Base-by-base conservation (phyloP, 2,888 invertebrate species). In the Latrodectus elegans region DNA sequence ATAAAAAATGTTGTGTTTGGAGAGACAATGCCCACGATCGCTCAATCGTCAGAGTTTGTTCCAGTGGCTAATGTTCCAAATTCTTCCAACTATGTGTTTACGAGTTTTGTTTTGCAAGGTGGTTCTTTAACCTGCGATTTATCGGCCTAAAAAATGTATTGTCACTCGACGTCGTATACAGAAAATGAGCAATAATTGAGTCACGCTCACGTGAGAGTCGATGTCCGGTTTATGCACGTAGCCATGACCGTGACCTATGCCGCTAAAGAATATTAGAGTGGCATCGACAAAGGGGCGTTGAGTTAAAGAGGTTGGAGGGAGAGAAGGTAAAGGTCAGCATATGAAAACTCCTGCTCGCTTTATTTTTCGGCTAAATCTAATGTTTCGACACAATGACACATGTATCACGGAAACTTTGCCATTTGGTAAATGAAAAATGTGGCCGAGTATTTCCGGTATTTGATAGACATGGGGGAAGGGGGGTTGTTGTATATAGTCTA, bases 151-250 rank as follows among this genome's bases (percentile, higher is more conserved):
- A 78, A 68, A 78, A 55, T 68, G 76, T 70, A 76, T 83, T 83
- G 75, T 83, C 75, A 49, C 70, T 60, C 65, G 76, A 83, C 75
- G 14, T 49, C 22, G 51, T n/a, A 22, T 38, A 38, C 17, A 65
- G 53, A 74, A 74, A 74, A 74, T 74, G 70, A 76, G 51, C 83
- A 60, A 76, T 83, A 83, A 83, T 83, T 68, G 83, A 83, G 83
- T 83, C 83, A 64, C 83, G 83, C 75, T 53, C 53, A 76, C 65
- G 60, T 71, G 79, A 71, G 71, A 73, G 83, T 83, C 83, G 83
- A 68, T 76, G 83, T 83, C 83, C 83, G 83, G 74, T 83, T 70
- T 76, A 83, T 76, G 72, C 52, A 17, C 73, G 38, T 38, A 72
- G 68, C 83, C 83, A 65, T 83, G 75, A 83, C 83, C 75, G 70